Percentiles rank a stretch among this genome's conserved stretches.
These are phyloP conservation scores for Leptinotarsa tumamoca DNA, from an alignment of 2,888 invertebrate species.

Conservation along the genomic window DNA sequence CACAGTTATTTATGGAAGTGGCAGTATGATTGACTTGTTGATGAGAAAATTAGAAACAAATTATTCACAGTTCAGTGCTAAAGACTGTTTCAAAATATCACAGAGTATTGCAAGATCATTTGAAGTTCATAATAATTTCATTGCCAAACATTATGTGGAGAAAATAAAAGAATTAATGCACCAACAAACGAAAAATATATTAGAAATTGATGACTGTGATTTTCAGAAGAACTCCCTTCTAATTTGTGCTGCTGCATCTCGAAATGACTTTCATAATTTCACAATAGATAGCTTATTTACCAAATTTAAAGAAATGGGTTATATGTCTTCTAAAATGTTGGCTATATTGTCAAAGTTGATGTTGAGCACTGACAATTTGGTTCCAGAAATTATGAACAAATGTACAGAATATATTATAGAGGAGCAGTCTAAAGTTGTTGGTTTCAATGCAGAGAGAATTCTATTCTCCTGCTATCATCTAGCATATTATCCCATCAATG, in stretches of 20 bases:
- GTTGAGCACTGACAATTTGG: constrained; percentile 62
- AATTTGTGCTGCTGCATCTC: constrained; percentile 58
- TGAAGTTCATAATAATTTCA: constrained; percentile 23
- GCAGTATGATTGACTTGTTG: constrained; percentile 51
- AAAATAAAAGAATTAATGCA: constrained; percentile 43
- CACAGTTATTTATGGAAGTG: constrained; percentile 37
- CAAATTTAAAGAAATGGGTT: constrained; percentile 59
- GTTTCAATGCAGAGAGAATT: constrained; percentile 69
- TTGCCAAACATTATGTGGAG: constrained; percentile 32
- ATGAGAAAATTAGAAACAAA: constrained; percentile 51
- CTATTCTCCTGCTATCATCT: constrained; percentile 68
- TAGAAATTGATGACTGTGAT: constrained; percentile 28
- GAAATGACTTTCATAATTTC: constrained; percentile 58
- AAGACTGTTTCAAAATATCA: constrained; percentile 40
- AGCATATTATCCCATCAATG: constrained; percentile 67
- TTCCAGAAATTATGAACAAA: constrained; percentile 67
- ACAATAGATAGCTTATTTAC: constrained; percentile 62
- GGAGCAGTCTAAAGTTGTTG: constrained; percentile 65
- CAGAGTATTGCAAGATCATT: constrained; percentile 28
- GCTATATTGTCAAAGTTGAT: constrained; percentile 66
- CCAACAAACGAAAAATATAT: constrained; percentile 36
- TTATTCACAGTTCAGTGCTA: constrained; percentile 34
- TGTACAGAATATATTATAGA: constrained; percentile 67
- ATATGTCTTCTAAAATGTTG: constrained; percentile 66
- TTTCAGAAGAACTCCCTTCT: constrained; percentile 37